phyloP scores from a whole-genome alignment of 1,140 invertebrate genomes.

The Caenorhabditis brenneri region DNA sequence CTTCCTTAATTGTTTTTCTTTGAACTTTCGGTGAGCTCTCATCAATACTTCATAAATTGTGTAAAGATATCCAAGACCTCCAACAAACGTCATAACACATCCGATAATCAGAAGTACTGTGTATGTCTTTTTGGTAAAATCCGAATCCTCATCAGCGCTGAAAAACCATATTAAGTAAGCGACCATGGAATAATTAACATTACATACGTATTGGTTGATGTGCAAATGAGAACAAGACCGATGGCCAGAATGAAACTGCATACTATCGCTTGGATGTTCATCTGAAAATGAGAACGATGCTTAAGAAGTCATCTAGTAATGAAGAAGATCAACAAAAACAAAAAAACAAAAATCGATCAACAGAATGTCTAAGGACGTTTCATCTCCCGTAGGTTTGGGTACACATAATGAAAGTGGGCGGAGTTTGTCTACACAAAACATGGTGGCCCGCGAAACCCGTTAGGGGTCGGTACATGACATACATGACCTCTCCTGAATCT shows the following conservation, averaged over 20 bases:
- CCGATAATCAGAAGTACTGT: not conserved
- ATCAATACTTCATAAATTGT: slow-evolving; percentile 2
- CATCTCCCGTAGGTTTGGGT: too few species aligned
- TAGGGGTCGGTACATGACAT: not conserved
- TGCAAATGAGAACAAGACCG: not conserved
- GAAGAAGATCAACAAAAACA: not conserved
- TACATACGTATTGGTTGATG: slow-evolving; percentile 10
- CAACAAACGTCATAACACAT: slow-evolving; percentile 9
- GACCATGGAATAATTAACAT: not conserved
- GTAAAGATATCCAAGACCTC: slow-evolving; percentile 26
- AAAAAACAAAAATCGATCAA: too few species aligned
- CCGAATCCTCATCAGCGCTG: not conserved
- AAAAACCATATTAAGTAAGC: not conserved
- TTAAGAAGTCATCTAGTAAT: too few species aligned
- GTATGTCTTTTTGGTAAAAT: not conserved
- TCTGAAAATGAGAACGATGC: slow-evolving; percentile 28
- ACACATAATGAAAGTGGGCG: not conserved
- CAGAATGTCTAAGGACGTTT: too few species aligned
- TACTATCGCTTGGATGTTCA: slow-evolving; percentile 31
- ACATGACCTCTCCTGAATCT: not conserved
- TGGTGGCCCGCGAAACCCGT: not conserved
- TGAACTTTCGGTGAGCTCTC: slow-evolving; percentile 16
- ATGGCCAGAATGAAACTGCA: slow-evolving; percentile 17
- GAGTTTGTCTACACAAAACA: not conserved
- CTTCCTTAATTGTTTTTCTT: not conserved